Base-by-base conservation (phyloP, 2,888 invertebrate genomes). In the Sussaba pulchella region DNA sequence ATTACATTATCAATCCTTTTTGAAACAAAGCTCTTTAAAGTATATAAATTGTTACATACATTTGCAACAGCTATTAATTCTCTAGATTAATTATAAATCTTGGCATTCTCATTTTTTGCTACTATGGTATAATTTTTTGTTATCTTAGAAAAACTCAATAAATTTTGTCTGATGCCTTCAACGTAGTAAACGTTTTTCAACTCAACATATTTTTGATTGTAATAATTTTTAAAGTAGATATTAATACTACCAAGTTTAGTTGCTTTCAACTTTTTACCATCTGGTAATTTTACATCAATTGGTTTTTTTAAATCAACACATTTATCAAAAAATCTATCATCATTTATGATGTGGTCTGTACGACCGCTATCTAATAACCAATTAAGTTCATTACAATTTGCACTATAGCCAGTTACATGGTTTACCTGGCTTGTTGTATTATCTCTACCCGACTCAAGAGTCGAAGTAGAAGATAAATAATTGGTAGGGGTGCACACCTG, bases 291-390 rank as follows among this genome's bases (percentile, higher is more conserved):
- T 17, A 82, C 76, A 54, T 61, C 59, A n/a, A 71, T 57, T 1
- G 77, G 76, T 8, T 70, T 43, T 52, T 76, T 76, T 24, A 82
- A 64, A 0, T 39, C 26, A 0, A 69, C 12, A 31, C 17, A 70
- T 5, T 54, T 57, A 47, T 21, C 36, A 19, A 63, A 82, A 36
- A 57, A 79, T 14, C 52, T 45, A 31, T 79, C 79, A 17, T 14
- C 41, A 9, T 72, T 75, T 2, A 82, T 66, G 6, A 82, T 19
- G 45, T 82, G 82, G 47, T 82, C 82, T 8, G 79, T 72, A 63
- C 79, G 76, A 14, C 79, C 79, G 39, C 75, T 79, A 45, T 82
- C 79, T 10, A 82, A 14, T n/a, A 81, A 21, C 81, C 77, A 77
- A n/a, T n/a, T n/a, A n/a, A n/a, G n/a, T n/a, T n/a, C n/a, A n/a